Base-by-base conservation (phyloP, 2,797 vertebrate genomes). In the Xenentodon cancila region DNA sequence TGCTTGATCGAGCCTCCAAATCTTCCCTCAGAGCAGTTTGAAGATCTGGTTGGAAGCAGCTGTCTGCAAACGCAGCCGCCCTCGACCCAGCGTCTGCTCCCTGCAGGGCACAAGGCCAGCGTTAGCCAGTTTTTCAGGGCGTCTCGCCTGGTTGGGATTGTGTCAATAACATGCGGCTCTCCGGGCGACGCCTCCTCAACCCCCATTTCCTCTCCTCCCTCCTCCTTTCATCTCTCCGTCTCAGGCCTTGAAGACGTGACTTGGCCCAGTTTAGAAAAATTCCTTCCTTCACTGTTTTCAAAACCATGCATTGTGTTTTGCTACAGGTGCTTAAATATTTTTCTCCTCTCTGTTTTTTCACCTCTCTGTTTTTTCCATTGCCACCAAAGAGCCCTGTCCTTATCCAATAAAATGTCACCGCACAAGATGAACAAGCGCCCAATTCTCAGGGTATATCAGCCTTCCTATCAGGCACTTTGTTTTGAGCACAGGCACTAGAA, bases 261-360 rank as follows among this genome's bases (percentile, higher is more conserved):
- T 91, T 91, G 90, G 91, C 91, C 82, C 90, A 84, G 89, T 92
- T 89, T 52, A 19, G 75, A 73, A 65, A 92, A 90, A 93, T 91
- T 92, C 92, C 90, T 90, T 56, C 53, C 48, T 61, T 71, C 56
- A 50, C 79, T 90, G 86, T 93, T 93, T 92, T 91, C 71, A 75
- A 84, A 92, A 84, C 79, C 20, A 2, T 53, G 84, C 85, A 88
- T 93, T 94, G 93, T 93, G 87, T 90, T 91, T 85, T 82, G 70
- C 88, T 92, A 83, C 91, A 93, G 92, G 92, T 93, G 92, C 88
- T 92, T 89, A 79, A 82, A 90, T 77, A 65, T 74, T 77, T 79
- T 78, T 81, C 61, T 44, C 56, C 51, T 60, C 60, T 53, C 58
- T 69, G 30, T 48, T 67, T 66, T 59, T 56, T 48, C 40, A 59